These are phyloP conservation scores for Anthopleura sola DNA, from an alignment of 64 coral and sea anemone species.

Conservation along the genomic window DNA sequence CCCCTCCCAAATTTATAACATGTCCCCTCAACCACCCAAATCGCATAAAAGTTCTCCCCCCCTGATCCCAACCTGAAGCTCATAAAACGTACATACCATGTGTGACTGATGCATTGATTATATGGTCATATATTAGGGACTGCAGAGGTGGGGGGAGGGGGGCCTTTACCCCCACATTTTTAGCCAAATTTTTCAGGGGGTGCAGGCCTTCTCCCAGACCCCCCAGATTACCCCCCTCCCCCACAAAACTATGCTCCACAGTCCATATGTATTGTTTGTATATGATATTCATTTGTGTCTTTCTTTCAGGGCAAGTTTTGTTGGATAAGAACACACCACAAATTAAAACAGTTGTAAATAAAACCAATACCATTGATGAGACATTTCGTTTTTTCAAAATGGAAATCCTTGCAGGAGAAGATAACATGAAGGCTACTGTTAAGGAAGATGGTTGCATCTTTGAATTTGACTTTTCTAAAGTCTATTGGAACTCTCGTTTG, in stretches of 20 bases:
- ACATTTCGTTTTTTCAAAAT: conserved; percentile 95
- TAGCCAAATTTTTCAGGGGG: no score
- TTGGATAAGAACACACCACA: conserved; percentile 95
- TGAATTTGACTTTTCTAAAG: conserved; percentile 97
- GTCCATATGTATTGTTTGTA: not conserved
- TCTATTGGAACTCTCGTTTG: conserved; percentile 99
- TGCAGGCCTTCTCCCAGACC: no score
- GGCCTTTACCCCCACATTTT: no score
- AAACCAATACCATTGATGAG: conserved; percentile 84
- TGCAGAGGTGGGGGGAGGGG: no score
- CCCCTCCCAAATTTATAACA: no score
- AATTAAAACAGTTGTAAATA: conserved; percentile 97
- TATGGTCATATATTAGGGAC: no score
- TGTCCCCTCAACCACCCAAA: not conserved
- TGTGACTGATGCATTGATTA: no score
- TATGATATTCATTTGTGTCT: no score
- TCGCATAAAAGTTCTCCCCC: not conserved
- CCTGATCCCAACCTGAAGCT: no score
- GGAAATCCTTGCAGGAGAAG: conserved; percentile 88
- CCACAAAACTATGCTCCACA: no score
- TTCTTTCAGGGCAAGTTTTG: conserved; percentile 78
- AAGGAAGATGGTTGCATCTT: conserved; percentile 82
- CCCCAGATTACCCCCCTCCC: no score
- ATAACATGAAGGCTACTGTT: conserved; percentile 67
- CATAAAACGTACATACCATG: no score